Base-by-base conservation (phyloP, 2,888 invertebrate genomes). In the Sussaba pulchella region DNA sequence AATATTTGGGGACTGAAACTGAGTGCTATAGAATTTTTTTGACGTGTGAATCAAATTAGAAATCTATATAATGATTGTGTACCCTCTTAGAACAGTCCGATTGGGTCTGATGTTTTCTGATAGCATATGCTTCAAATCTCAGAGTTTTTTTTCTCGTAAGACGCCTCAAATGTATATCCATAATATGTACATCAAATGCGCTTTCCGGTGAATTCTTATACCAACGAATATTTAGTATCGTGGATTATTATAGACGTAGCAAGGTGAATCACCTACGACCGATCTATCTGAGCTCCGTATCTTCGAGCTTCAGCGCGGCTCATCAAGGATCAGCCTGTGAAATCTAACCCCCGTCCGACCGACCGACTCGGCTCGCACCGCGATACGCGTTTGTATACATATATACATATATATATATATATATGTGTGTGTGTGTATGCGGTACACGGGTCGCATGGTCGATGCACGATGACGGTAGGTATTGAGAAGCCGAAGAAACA, bases 301-400 rank as follows among this genome's bases (percentile, higher is more conserved):
- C 88, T 87, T 87, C 57, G 80, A 84, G 86, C 83, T 82, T 76
- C 67, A 72, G 78, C 84, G 81, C 43, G 64, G 71, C 73, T 71
- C 79, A 71, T 77, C 54, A 52, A 52, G 79, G 86, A 89, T 88
- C 88, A 86, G 85, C 82, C 83, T 87, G 87, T 89, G 89, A 89
- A 89, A 89, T 89, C 88, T 89, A 87, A 89, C 85, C 84, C 80
- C 79, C 77, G 84, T 63, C 81, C 85, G 85, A 84, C 83, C 83
- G 85, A 84, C 76, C 85, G 85, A 84, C 84, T 84, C 67, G 54
- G 61, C 61, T 41, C 10, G 21, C 24, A n/a, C n/a, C n/a, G n/a
- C n/a, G n/a, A n/a, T n/a, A n/a, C n/a, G n/a, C n/a, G n/a, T n/a
- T n/a, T n/a, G n/a, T n/a, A n/a, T n/a, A n/a, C n/a, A n/a, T n/a